Evolutionary conservation across 2,113 vertebrate genomes (phyloP).

Genomic region (Varanus komodoensis): DNA sequence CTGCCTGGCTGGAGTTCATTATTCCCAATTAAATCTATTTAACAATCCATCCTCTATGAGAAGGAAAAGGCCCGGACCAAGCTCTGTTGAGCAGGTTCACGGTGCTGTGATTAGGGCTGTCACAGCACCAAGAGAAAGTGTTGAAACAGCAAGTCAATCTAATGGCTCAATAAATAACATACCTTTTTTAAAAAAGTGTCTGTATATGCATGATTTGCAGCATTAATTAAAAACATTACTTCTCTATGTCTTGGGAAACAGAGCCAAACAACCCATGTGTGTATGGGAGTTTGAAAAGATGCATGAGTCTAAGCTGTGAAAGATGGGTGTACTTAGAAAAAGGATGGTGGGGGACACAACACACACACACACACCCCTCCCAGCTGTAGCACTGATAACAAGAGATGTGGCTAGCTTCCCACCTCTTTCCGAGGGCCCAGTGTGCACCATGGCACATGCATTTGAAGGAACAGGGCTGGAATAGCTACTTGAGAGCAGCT

Average conservation of each 20-base stretch:
- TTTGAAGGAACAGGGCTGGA: background rate
- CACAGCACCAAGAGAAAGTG: conserved; percentile 26
- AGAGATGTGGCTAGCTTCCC: background rate
- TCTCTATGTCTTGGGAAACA: background rate
- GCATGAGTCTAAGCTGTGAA: background rate
- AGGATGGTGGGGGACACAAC: background rate
- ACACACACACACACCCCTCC: background rate
- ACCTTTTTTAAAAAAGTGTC: background rate
- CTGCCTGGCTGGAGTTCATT: conserved; percentile 13
- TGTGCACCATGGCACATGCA: background rate
- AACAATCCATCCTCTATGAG: conserved; percentile 1
- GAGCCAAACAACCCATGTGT: background rate
- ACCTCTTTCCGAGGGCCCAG: background rate
- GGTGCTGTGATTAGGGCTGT: conserved; percentile 12
- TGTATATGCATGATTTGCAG: background rate
- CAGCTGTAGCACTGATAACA: background rate
- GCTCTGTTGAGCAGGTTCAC: conserved; percentile 31
- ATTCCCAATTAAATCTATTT: background rate
- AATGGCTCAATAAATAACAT: conserved; percentile 7
- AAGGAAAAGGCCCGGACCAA: conserved; percentile 39
- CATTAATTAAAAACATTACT: background rate
- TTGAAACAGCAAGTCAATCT: background rate
- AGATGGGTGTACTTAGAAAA: background rate
- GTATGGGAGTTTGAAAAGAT: background rate
- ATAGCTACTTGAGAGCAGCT: background rate